These are phyloP conservation scores for Upupa epops DNA, from an alignment of 2,113 vertebrate genomes.

Conservation along the genomic window DNA sequence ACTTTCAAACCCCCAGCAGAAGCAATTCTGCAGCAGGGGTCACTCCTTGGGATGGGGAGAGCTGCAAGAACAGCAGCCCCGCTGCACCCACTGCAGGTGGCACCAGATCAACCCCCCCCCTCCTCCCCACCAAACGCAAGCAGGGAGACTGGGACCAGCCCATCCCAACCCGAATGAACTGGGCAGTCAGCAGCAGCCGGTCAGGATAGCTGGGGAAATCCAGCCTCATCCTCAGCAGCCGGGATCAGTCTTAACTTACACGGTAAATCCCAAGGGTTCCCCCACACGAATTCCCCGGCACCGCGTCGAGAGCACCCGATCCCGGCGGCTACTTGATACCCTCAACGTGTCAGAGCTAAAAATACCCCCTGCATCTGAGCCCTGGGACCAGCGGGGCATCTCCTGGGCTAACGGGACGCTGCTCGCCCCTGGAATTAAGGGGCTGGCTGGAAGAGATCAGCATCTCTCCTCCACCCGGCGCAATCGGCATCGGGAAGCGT, in stretches of 20 bases:
- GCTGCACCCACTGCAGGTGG: neutral
- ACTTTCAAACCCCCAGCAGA: neutral
- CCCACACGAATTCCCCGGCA: neutral
- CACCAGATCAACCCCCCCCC: neutral
- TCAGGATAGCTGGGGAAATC: neutral
- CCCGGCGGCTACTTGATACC: neutral
- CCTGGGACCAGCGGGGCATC: neutral
- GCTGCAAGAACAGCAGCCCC: neutral
- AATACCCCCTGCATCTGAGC: constrained; percentile 8
- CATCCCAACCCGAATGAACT: neutral
- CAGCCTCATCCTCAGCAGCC: neutral
- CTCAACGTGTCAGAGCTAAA: constrained; percentile 18
- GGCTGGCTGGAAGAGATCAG: neutral
- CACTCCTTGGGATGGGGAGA: neutral
- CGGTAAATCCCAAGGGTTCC: constrained; percentile 34
- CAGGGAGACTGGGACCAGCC: neutral
- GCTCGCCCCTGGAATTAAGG: neutral
- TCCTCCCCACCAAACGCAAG: neutral
- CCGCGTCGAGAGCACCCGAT: neutral
- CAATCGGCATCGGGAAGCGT: neutral
- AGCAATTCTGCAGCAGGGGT: neutral
- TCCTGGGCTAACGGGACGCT: accelerated
- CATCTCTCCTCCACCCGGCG: neutral
- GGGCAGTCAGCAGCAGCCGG: neutral
- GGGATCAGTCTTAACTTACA: neutral